phyloP scores from a whole-genome alignment of 2,113 vertebrate species.

The Limnothrissa miodon region DNA sequence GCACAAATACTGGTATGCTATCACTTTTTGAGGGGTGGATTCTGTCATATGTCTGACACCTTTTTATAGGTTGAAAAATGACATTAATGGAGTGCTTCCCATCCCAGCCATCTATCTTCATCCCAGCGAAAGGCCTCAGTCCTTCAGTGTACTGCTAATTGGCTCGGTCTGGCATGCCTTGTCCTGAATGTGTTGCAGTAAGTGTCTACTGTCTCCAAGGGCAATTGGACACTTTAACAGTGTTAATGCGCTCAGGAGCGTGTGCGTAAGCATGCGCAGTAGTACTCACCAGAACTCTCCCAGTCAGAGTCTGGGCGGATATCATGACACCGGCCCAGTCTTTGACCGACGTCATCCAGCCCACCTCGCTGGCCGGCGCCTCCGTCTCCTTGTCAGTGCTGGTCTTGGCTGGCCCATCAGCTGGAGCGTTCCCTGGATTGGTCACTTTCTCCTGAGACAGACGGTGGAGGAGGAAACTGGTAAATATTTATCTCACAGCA shows the following conservation, averaged over 20 bases:
- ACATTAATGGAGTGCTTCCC: neutral
- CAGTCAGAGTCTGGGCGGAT: slow-evolving; percentile 97
- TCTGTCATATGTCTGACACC: neutral
- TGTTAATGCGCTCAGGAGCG: neutral
- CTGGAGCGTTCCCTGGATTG: slow-evolving; percentile 76
- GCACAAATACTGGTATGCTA: neutral
- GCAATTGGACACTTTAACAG: neutral
- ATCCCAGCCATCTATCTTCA: slow-evolving; percentile 20
- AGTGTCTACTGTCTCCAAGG: neutral
- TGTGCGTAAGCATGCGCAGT: neutral
- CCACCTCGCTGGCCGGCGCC: slow-evolving; percentile 84
- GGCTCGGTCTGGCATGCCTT: slow-evolving; percentile 9
- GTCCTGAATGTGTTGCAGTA: neutral
- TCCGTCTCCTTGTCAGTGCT: slow-evolving; percentile 87
- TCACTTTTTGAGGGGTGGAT: neutral
- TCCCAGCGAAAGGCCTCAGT: slow-evolving; percentile 35
- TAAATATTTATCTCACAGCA: neutral
- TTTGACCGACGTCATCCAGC: slow-evolving; percentile 99
- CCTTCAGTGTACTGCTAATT: slow-evolving; percentile 32
- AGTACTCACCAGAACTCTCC: slow-evolving; percentile 95
- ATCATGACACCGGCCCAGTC: slow-evolving; percentile 99
- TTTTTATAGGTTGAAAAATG: neutral
- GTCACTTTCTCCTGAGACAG: slow-evolving; percentile 90
- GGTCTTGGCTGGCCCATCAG: slow-evolving; percentile 79
- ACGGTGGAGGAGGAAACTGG: neutral